Evolutionary conservation across 2,113 vertebrate species (phyloP), one percentile per base, ranked within the genome.

Genomic region (Ornithorhynchus anatinus): DNA sequence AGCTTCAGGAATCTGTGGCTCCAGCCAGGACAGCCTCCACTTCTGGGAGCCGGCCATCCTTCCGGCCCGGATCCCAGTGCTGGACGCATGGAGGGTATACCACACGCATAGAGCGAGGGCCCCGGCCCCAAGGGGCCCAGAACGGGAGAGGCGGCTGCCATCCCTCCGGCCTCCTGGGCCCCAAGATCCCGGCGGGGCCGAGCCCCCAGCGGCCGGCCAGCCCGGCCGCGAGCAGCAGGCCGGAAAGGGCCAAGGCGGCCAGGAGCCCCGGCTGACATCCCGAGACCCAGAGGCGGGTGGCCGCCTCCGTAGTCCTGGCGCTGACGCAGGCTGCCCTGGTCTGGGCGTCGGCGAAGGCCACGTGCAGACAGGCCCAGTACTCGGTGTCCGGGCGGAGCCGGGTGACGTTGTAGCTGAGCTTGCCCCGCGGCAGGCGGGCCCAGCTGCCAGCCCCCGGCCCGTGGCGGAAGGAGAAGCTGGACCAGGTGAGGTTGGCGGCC

Each of bases 401-500:
- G 31, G 95, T 97, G 48, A 99, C 80, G 82, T 98, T 99, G 89
- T 96, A 98, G 12, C 71, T 92, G 43, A 94, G 95, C 1, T 94
- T 95, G 9, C 97, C 97, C 6, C 84, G 90, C 7, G 97, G 94
- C 75, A 99, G 88, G 35, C 96, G 92, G 15, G 95, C 95, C 87
- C 82, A 86, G 65, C 36, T 79, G 57, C 51, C 85, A 79, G 11
- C 33, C 39, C 90, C 84, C 17, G 78, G 62, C 16, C 82, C 87
- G 27, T 53, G 70, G 15, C 82, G 74, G 0, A 89, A 85, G 19
- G 66, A 82, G 58, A 93, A 17, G 48, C 86, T 71, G 65, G 89
- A 92, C 97, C 97, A 99, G 38, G 94, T 96, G 8, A 99, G 91
- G 76, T 95, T 96, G 54, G 94, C 95, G 5, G 94, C 93, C 44